Percentiles rank a stretch among this genome's conserved stretches.
These are phyloP conservation scores for Drosophila pallidifrons DNA, from an alignment of 1,140 invertebrate species.

Conservation along the genomic window DNA sequence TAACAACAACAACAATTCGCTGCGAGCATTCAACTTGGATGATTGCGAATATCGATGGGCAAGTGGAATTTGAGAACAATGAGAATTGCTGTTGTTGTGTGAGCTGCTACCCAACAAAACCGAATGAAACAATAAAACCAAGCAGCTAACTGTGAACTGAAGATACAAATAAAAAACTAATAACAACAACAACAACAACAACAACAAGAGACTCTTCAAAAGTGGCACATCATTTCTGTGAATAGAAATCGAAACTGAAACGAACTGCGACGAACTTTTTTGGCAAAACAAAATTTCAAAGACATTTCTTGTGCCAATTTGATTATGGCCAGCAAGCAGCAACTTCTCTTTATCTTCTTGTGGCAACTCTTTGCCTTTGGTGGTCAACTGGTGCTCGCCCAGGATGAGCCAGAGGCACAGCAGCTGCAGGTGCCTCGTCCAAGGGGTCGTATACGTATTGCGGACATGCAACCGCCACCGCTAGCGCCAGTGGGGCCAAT, in stretches of 20 bases:
- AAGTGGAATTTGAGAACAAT: slow-evolving; percentile 48
- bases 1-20: slow-evolving; percentile 23
- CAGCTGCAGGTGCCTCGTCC: slow-evolving; percentile 62
- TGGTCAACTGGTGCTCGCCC: slow-evolving; percentile 3
- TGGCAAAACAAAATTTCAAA: slow-evolving; percentile 9
- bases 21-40: slow-evolving; percentile 39
- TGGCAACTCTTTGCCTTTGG: slow-evolving; percentile 12
- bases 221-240: slow-evolving; percentile 67
- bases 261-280: slow-evolving; percentile 41
- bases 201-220: slow-evolving; percentile 40
- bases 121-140: slow-evolving; percentile 49
- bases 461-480: slow-evolving; percentile 51
- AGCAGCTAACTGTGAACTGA: slow-evolving; percentile 64
- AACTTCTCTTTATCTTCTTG: slow-evolving; percentile 44
- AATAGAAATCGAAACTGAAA: slow-evolving; percentile 61
- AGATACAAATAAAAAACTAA: slow-evolving; percentile 33
- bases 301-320: slow-evolving; percentile 17
- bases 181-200: slow-evolving; percentile 40
- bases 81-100: slow-evolving; percentile 20
- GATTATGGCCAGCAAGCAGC: slow-evolving; percentile 28
- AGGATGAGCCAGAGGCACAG: slow-evolving; percentile 40
- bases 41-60: slow-evolving; percentile 48
- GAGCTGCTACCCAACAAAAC: slow-evolving; percentile 24
- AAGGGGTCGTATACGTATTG: slow-evolving; percentile 70
- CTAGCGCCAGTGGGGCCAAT: neutral